phyloP scores from a whole-genome alignment of 2,797 vertebrate genomes.

The Helostoma temminkii region DNA sequence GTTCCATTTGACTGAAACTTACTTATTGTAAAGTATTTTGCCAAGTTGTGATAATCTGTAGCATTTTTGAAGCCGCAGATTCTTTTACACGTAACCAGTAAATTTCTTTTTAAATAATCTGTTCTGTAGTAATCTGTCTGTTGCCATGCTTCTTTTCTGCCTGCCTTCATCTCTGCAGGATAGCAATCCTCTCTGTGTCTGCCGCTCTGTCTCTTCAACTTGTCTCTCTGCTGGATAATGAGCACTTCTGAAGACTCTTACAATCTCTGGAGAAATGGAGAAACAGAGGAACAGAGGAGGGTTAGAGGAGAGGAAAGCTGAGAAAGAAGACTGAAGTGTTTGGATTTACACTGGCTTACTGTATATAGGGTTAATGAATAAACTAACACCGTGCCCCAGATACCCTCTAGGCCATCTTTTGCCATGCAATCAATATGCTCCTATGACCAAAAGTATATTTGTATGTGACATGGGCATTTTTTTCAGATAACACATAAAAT shows the following conservation, averaged over 20 bases:
- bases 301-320: not conserved
- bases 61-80: too few relatives aligned
- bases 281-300: conserved; percentile 3
- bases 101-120: too few relatives aligned
- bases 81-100: too few relatives aligned
- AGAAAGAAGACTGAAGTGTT: conserved; percentile 3
- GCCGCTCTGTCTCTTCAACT: conserved; percentile 40
- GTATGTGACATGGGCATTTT: too few relatives aligned
- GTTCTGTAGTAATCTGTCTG: too few relatives aligned
- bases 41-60: too few relatives aligned
- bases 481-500: too few relatives aligned
- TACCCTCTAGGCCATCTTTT: too few relatives aligned
- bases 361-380: not conserved
- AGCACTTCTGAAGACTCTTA: conserved; percentile 54
- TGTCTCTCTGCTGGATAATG: conserved; percentile 39
- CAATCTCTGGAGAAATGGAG: conserved; percentile 9
- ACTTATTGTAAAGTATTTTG: not conserved
- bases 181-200: conserved; percentile 30
- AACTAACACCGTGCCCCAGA: too few relatives aligned
- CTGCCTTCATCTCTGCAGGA: conserved; percentile 41
- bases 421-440: too few relatives aligned
- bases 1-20: conserved; percentile 11
- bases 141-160: conserved; percentile 13
- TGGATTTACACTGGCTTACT: conserved; percentile 2
- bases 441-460: too few relatives aligned